Percentiles rank a stretch among this genome's conserved stretches.
Conservation (phyloP, 2,888 invertebrate species). For the Tryphoninae sp. region DNA sequence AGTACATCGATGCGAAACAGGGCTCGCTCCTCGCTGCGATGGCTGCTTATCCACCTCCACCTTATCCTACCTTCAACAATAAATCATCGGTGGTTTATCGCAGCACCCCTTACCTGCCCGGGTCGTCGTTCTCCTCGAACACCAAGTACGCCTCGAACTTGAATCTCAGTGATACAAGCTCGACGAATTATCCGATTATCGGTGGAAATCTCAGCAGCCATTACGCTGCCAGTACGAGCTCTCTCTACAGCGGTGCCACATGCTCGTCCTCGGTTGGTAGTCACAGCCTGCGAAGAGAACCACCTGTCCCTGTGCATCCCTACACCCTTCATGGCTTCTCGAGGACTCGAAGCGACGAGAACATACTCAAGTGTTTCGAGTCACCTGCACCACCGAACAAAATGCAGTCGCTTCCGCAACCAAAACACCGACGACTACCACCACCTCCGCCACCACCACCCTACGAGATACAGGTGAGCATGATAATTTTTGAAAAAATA, state of each 20-base stretch:
- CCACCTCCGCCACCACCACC: slow-evolving; percentile 85
- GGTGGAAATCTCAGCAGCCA: slow-evolving; percentile 78
- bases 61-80: slow-evolving; percentile 82
- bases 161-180: slow-evolving; percentile 83
- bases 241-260: slow-evolving; percentile 81
- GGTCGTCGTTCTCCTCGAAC: slow-evolving; percentile 84
- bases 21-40: slow-evolving; percentile 87
- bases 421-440: slow-evolving; percentile 83
- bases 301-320: slow-evolving; percentile 76
- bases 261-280: slow-evolving; percentile 81
- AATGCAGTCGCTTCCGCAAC: slow-evolving; percentile 78
- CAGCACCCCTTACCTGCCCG: slow-evolving; percentile 90
- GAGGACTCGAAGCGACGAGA: slow-evolving; percentile 91
- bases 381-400: slow-evolving; percentile 69
- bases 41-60: slow-evolving; percentile 83
- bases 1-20: slow-evolving; percentile 94
- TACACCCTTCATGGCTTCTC: slow-evolving; percentile 75
- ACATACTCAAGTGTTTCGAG: slow-evolving; percentile 88
- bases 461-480: slow-evolving; percentile 80
- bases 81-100: slow-evolving; percentile 90
- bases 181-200: slow-evolving; percentile 71
- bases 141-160: slow-evolving; percentile 89
- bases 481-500: neutral
- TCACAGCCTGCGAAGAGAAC: slow-evolving; percentile 80
- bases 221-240: slow-evolving; percentile 81